Base-by-base conservation (phyloP, 37 sponge, comb jelly and placozoan species). In the Halisarca cf. caerulea region DNA sequence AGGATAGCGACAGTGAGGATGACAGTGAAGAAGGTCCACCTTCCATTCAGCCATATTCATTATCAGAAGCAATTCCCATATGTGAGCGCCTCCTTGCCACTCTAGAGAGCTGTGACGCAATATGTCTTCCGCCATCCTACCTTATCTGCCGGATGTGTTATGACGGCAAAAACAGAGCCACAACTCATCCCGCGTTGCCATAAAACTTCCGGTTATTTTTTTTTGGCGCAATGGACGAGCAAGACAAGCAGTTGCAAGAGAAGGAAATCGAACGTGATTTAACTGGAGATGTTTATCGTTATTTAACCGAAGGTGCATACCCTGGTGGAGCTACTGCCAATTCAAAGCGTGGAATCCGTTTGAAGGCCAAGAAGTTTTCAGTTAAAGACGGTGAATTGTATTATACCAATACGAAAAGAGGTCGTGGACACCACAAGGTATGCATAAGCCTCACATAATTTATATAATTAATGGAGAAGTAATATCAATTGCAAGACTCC, bases 1-100 rank as follows among this genome's bases (percentile, higher is more conserved):
- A n/a, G n/a, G 69, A 66, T 32, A 62, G 69, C 42, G 81, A 73
- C 75, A 32, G 42, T 73, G 75, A 73, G 15, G 8, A 14, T 51
- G 79, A 82, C 7, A n/a, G n/a, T n/a, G 83, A 82, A 42, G 69
- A 82, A 38, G 47, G 28, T 3, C 8, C 25, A 3, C 59, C 35
- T 82, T 5, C 59, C 2, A 18, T 43, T 8, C 51, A 32, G 2
- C 27, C 83, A 23, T 64, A 64, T 27, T 25, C 66, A 9, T 64
- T 64, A 23, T 25, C 66, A 64, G 66, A 64, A 64, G 23, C 66
- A 18, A 64, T 24, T 27, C 66, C 9, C 27, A 27, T 64, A 64
- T 64, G 66, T 64, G 66, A 64, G 23, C 66, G 23, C 17, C 23
- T 64, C 27, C 66, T 64, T 15, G 23, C 66, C 14, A 64, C 66